Evolutionary conservation across 2,113 vertebrate genomes (phyloP).

Genomic region (Synodontis membranacea): DNA sequence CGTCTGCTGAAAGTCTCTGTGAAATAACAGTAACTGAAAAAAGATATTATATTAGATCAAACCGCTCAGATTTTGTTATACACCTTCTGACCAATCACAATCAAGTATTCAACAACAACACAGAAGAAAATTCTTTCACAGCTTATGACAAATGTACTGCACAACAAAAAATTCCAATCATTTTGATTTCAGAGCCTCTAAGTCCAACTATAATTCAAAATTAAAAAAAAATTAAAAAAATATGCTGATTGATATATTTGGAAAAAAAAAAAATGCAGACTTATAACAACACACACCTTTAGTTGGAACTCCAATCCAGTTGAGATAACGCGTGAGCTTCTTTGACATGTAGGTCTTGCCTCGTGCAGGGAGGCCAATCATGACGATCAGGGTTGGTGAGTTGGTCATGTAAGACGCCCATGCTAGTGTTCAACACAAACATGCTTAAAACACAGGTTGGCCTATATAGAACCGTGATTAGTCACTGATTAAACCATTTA

Average conservation of each 20-base stretch:
- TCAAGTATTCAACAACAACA: not conserved
- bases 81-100: not conserved
- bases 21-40: not conserved
- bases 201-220: too few species aligned
- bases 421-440: conserved; percentile 66
- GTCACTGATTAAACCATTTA: not conserved
- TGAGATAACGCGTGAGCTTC: conserved; percentile 96
- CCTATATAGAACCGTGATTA: not conserved
- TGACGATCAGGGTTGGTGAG: conserved; percentile 93
- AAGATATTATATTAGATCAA: too few species aligned
- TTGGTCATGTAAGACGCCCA: conserved; percentile 99
- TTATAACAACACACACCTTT: conserved; percentile 76
- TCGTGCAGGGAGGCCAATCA: conserved; percentile 92
- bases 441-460: not conserved
- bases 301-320: conserved; percentile 97
- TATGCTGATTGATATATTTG: not conserved
- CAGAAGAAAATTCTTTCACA: not conserved
- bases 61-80: not conserved
- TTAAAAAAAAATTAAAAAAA: not conserved
- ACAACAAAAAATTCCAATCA: not conserved
- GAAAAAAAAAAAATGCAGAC: not conserved
- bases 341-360: conserved; percentile 95
- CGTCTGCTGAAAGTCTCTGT: not conserved
- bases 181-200: not conserved
- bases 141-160: not conserved